Base-by-base conservation (phyloP, 2,888 invertebrate genomes). In the Helobdella robusta region DNA sequence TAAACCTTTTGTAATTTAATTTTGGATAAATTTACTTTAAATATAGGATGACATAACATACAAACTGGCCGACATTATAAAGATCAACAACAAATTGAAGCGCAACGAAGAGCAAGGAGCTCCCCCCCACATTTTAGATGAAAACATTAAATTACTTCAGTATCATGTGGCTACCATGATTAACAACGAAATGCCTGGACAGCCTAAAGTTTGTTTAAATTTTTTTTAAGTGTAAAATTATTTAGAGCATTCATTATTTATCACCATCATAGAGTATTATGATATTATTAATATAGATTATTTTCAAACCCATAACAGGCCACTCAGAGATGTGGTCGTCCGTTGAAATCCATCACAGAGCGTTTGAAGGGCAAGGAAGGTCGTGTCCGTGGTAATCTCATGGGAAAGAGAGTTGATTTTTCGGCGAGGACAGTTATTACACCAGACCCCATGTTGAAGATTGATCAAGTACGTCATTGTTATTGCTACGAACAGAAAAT, bases 331-430 rank as follows among this genome's bases (percentile, higher is more conserved):
- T 95, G 95, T 0, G 98, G 98, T 2, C 89, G 98, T 78, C 98
- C 98, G 0, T 81, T 99, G 6, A 99, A 99, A 82, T 95, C 98
- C 0, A 84, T 99, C 63, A 98, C 98, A 79, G 91, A 95, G 2
- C 85, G 98, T 59, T 74, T 84, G 68, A 97, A 97, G 81, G 95
- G 97, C 25, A 99, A 99, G 78, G 98, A 98, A 85, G 98, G 98
- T 0, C 85, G 98, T 75, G 97, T 99, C 75, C 85, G 98, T 81
- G 98, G 98, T 74, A 99, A 99, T 80, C 85, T 99, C 74, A 99
- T 99, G 98, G 98, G 98, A 64, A 98, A 98, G 80, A 92, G 98
- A 83, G 98, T 99, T 0, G 98, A 99, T 78, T 99, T 98, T 79
- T 97, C 97, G 0, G 98, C 95, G 4, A 88, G 98, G 80, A 98